phyloP scores from a whole-genome alignment of 35 echinoderm and acorn worm genomes.

The Heliocidaris tuberculata region DNA sequence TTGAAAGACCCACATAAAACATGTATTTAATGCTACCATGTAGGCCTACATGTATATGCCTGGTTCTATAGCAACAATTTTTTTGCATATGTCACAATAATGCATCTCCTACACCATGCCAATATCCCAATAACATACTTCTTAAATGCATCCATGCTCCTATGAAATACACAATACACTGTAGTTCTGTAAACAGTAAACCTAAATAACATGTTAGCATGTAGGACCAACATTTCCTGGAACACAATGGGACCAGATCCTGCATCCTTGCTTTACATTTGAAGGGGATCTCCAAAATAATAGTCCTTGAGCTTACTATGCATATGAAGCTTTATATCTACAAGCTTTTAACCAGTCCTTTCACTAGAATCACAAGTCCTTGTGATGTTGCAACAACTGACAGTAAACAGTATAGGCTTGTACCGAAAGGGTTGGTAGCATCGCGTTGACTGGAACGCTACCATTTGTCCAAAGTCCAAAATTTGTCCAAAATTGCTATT shows the following conservation, averaged over 20 bases:
- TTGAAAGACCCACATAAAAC: too few species aligned
- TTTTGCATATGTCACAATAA: too few species aligned
- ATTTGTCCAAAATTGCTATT: too few species aligned
- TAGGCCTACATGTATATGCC: too few species aligned
- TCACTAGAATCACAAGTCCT: background rate
- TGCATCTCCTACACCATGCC: too few species aligned
- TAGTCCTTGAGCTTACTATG: background rate
- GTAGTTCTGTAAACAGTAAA: background rate
- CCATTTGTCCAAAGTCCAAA: too few species aligned
- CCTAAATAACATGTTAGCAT: background rate
- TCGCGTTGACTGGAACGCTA: too few species aligned
- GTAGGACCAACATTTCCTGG: background rate
- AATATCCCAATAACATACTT: too few species aligned
- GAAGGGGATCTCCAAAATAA: background rate
- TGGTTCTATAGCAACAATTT: too few species aligned
- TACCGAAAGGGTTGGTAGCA: too few species aligned
- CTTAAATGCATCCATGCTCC: background rate
- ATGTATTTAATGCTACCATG: too few species aligned
- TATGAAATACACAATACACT: background rate
- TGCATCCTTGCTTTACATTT: background rate
- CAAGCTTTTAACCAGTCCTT: background rate
- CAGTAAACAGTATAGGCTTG: too few species aligned
- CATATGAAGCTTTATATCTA: background rate
- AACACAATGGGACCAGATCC: background rate
- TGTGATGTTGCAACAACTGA: background rate